A percentile compares a stretch with the other conserved stretches of the same genome.
Conservation (phyloP, 2,888 invertebrate species). For the Sarcophaga rosellei region DNA sequence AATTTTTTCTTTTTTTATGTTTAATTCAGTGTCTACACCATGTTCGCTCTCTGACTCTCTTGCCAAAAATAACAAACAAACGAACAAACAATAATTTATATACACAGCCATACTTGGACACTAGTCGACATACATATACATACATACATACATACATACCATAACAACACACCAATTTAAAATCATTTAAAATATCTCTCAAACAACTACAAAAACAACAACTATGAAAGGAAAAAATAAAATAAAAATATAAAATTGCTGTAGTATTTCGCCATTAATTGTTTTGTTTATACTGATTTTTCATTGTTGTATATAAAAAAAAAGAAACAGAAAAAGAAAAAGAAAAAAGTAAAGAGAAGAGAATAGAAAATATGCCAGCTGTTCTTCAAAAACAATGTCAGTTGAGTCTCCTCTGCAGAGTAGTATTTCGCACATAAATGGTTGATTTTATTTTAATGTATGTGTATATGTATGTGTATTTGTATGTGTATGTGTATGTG, state of each 20-base stretch:
- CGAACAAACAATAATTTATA: background rate
- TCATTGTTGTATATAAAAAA: slow-evolving; percentile 46
- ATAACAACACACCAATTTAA: background rate
- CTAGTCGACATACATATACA: too few relatives aligned
- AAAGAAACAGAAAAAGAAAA: background rate
- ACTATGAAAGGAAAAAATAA: background rate
- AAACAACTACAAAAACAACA: slow-evolving; percentile 13
- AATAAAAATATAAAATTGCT: slow-evolving; percentile 37
- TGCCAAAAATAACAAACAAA: slow-evolving; percentile 43
- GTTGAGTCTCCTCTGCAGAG: slow-evolving; percentile 1
- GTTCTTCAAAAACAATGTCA: slow-evolving; percentile 50
- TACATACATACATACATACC: too few relatives aligned
- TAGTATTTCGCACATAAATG: background rate
- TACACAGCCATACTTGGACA: slow-evolving; percentile 2
- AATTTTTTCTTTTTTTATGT: background rate
- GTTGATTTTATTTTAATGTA: background rate
- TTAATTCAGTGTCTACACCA: slow-evolving; percentile 37
- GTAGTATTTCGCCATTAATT: slow-evolving; percentile 63
- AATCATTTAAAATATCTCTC: background rate
- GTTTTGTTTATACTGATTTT: slow-evolving; percentile 66
- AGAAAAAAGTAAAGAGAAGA: background rate
- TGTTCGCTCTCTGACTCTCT: background rate
- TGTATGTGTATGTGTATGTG: background rate
- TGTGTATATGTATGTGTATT: background rate
- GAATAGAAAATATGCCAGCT: slow-evolving; percentile 32